Base-by-base conservation (phyloP, 2,797 vertebrate species). In the Sebastes vulpes region DNA sequence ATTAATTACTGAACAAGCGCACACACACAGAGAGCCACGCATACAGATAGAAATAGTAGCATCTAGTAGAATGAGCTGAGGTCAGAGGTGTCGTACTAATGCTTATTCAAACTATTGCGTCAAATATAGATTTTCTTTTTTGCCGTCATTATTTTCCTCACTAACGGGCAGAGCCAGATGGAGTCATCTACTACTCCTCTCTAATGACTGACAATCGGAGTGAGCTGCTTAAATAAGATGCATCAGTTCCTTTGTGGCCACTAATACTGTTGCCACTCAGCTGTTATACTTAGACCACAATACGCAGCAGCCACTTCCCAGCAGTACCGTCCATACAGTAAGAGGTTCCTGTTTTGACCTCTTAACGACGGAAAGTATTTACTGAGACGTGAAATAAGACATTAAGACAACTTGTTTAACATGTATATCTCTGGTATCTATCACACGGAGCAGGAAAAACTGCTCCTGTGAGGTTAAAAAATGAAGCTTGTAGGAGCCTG, bases 1-100 rank as follows among this genome's bases (percentile, higher is more conserved):
- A 87, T 86, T 72, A 85, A 81, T 75, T 80, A 72, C 58, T 73
- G 80, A 86, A 73, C 70, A 79, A 85, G 81, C 82, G 67, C 38
- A 14, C 59, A 57, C 21, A 56, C 21, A 18, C 18, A 16, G 54
- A 67, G 48, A 77, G 11, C n/a, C 26, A 14, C 26, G 54, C 21
- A 32, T 12, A 26, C 50, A 25, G 31, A 52, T 48, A 26, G 9
- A 74, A 35, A 73, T 26, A 46, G 54, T n/a, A 63, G 6, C 61
- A 63, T 25, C 18, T 10, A 60, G 54, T 25, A 8, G 42, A 16
- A 58, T 10, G 25, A 53, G 14, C 23, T 4, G 3, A 12, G 29
- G 28, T 66, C 31, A 54, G 48, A 66, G 18, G 18, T 50, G 46
- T 50, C 11, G 12, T 38, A n/a, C 53, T 50, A 25, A 48, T 63